Base-by-base conservation (phyloP, 1,140 invertebrate genomes). In the Melanaphis sacchari region DNA sequence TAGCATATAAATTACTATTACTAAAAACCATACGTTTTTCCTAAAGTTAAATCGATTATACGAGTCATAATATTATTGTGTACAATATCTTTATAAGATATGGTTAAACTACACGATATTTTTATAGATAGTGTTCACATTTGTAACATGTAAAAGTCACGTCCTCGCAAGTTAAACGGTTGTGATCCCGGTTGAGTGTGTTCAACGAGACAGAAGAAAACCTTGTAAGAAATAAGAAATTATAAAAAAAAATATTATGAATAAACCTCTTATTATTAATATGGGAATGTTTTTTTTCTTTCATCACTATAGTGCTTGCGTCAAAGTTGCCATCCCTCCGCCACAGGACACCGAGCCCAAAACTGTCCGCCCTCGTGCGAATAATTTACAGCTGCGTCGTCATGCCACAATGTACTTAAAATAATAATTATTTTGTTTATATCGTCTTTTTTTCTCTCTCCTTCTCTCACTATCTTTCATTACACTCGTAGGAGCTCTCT, bases 311-410 rank as follows among this genome's bases (percentile, higher is more conserved):
- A n/a, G 59, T 66, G 59, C 59, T 15, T 18, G 4, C n/a, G 59
- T 76, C 59, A 76, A 76, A 76, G 59, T n/a, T n/a, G 6, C n/a
- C 59, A 4, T 15, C n/a, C 15, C 59, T 76, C 59, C 59, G 18
- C 59, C 59, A n/a, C 59, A n/a, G 59, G 59, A 76, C 31, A 66
- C 59, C 59, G 59, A 66, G 59, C 26, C 76, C 76, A n/a, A 36
- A 81, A 81, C 76, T 38, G 36, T 81, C 76, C 76, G n/a, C 76
- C 76, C 22, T 38, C 36, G 81, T 82, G 81, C 81, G 81, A 82
- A 82, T 82, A 82, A 82, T 82, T 82, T 82, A 82, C 81, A 82
- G 81, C 81, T 82, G 81, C 22, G 81, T 38, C 81, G 81, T 82
- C 81, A 38, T 82, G 38, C 36, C 36, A 76, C 59, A n/a, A n/a